phyloP scores from a whole-genome alignment of 2,113 vertebrate genomes.

The Microcebus lehilahytsara region DNA sequence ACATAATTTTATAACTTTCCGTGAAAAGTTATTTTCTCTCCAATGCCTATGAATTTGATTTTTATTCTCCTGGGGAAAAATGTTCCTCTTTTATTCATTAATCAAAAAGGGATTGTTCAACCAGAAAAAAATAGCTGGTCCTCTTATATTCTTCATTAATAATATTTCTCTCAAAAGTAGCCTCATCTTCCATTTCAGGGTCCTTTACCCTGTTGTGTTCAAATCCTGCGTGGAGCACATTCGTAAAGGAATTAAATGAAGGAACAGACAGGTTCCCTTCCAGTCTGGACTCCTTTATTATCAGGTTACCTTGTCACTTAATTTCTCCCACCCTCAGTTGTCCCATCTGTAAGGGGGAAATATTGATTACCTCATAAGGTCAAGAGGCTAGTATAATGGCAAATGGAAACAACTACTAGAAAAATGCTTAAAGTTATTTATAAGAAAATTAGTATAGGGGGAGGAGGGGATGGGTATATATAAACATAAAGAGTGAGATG shows the following conservation, averaged over 20 bases:
- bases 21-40: slow-evolving; percentile 45
- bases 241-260: not conserved
- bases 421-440: not conserved
- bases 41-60: slow-evolving; percentile 48
- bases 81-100: slow-evolving; percentile 9
- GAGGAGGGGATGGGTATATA: no score
- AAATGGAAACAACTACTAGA: not conserved
- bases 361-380: not conserved
- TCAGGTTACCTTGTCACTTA: not conserved
- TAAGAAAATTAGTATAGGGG: not conserved
- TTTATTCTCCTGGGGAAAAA: slow-evolving; percentile 1
- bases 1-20: slow-evolving; percentile 43
- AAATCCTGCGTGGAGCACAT: not conserved
- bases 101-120: not conserved
- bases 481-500: no score
- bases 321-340: not conserved
- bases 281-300: not conserved
- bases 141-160: not conserved
- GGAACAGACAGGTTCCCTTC: not conserved
- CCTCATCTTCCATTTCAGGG: not conserved
- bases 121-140: slow-evolving; percentile 11
- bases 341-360: not conserved
- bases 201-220: not conserved
- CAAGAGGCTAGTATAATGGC: not conserved
- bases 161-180: slow-evolving; percentile 16